A percentile compares a stretch with the other conserved stretches of the same genome.
phyloP scores from a whole-genome alignment of 2,113 vertebrate species.

The zebrafish (Danio rerio) region DNA sequence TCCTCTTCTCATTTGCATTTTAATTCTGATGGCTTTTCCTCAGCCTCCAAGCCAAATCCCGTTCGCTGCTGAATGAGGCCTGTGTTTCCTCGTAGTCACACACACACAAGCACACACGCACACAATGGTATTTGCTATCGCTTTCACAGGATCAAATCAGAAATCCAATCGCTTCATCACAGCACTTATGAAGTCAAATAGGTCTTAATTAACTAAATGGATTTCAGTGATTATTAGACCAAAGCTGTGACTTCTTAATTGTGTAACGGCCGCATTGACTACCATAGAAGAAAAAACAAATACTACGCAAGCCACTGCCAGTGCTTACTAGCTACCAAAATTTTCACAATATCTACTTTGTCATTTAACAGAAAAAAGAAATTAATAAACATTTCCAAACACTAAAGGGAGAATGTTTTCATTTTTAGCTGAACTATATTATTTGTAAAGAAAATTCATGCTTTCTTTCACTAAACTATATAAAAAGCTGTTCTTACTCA shows the following conservation, averaged over 20 bases:
- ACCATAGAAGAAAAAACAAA: no score
- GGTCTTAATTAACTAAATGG: not conserved
- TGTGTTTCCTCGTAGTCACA: conserved; percentile 51
- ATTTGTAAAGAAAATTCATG: no score
- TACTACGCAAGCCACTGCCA: no score
- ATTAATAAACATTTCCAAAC: no score
- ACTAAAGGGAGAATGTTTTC: no score
- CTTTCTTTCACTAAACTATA: no score
- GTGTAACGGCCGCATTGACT: no score
- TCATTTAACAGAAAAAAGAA: no score
- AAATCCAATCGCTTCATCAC: not conserved
- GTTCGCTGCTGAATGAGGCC: conserved; percentile 65
- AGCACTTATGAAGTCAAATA: not conserved
- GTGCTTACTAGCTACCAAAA: no score
- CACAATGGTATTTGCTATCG: not conserved
- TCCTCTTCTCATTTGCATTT: conserved; percentile 80
- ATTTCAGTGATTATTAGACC: not conserved
- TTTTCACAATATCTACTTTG: no score
- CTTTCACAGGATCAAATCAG: conserved; percentile 4
- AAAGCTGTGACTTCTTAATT: not conserved
- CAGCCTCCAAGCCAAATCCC: conserved; percentile 71
- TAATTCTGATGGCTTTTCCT: conserved; percentile 73
- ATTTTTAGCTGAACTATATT: no score
- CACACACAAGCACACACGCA: not conserved
- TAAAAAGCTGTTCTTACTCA: no score